Percentiles rank a stretch among this genome's conserved stretches.
Conservation (phyloP, 2,113 vertebrate genomes). For the Mirounga angustirostris region DNA sequence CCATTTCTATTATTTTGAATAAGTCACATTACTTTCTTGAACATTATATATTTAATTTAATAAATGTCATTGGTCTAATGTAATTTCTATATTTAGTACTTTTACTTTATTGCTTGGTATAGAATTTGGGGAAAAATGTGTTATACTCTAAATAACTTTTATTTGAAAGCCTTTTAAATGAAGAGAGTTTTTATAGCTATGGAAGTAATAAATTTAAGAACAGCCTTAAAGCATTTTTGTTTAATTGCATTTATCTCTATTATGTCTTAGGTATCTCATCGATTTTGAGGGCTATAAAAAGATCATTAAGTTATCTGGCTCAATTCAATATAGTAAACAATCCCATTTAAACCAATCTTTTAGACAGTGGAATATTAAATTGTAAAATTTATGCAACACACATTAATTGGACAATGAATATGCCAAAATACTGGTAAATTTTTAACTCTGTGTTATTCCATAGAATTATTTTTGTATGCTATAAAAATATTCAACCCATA, state of each 20-base stretch:
- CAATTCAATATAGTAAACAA: slow-evolving; percentile 27
- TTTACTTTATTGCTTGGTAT: neutral
- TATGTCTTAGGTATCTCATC: slow-evolving; percentile 3
- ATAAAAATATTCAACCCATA: neutral
- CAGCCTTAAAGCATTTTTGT: slow-evolving; percentile 37
- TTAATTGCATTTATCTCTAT: slow-evolving; percentile 65
- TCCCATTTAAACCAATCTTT: slow-evolving; percentile 45
- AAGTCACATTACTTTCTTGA: neutral
- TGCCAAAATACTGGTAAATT: neutral
- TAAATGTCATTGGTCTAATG: neutral
- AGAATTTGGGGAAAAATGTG: neutral
- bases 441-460: neutral
- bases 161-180: slow-evolving; percentile 54
- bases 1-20: neutral
- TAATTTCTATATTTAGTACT: neutral
- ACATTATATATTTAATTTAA: neutral
- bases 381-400: neutral
- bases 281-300: slow-evolving; percentile 33
- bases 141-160: slow-evolving; percentile 2
- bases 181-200: slow-evolving; percentile 33
- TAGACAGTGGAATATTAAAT: slow-evolving; percentile 46
- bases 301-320: slow-evolving; percentile 46
- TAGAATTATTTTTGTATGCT: neutral
- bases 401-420: neutral
- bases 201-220: slow-evolving; percentile 50